phyloP scores from a whole-genome alignment of 2,113 vertebrate genomes.

The Mystacornis crossleyi region DNA sequence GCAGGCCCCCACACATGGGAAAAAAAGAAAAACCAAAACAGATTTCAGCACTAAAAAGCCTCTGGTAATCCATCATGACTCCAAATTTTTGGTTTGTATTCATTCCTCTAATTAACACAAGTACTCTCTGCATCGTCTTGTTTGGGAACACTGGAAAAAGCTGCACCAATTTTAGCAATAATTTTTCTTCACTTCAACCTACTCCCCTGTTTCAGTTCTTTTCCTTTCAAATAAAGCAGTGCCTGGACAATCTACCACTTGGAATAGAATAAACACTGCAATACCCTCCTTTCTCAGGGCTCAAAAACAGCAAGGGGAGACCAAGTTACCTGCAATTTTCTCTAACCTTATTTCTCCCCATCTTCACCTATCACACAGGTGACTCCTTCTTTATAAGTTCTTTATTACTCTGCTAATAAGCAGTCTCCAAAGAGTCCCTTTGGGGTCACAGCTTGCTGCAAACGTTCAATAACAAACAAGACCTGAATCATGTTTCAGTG shows the following conservation, averaged over 20 bases:
- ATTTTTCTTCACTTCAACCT: neutral
- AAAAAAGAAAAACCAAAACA: neutral
- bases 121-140: neutral
- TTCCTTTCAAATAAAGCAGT: neutral
- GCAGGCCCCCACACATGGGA: fast-evolving
- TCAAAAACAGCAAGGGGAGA: neutral
- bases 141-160: neutral
- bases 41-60: neutral
- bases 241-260: neutral
- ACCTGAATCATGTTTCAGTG: neutral
- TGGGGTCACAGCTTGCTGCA: neutral
- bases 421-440: neutral
- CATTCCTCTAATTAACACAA: neutral
- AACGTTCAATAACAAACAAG: neutral
- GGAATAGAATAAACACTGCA: fast-evolving
- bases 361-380: neutral
- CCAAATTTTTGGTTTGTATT: neutral
- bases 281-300: neutral
- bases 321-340: neutral
- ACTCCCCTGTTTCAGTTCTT: neutral
- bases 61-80: neutral
- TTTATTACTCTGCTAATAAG: neutral
- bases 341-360: neutral
- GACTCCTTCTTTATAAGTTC: neutral
- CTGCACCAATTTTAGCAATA: neutral